Conservation (phyloP, 2,797 vertebrate species). For the Selene dorsalis region DNA sequence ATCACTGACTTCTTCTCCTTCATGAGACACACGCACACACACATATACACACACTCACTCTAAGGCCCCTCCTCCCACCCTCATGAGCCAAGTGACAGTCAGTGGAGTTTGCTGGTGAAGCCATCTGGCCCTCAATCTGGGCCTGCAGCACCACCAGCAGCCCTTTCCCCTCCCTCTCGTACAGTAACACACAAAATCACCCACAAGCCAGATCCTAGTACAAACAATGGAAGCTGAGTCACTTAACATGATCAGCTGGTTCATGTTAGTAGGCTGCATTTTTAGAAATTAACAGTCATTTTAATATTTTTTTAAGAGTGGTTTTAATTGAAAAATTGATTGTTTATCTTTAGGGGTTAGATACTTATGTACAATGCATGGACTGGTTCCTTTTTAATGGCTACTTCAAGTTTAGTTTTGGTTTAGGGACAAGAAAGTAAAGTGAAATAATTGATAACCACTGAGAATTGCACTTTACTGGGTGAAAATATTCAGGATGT, state of each 20-base stretch:
- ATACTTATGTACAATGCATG: not conserved
- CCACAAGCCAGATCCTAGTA: conserved; percentile 26
- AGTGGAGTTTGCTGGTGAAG: conserved; percentile 63
- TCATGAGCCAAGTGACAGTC: conserved; percentile 53
- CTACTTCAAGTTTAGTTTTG: not conserved
- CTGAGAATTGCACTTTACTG: not conserved
- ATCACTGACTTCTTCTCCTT: conserved; percentile 31
- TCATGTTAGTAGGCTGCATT: not conserved
- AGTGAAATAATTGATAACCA: not conserved
- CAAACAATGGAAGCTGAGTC: conserved; percentile 43
- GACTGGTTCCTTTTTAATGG: conserved; percentile 18
- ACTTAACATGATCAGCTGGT: conserved; percentile 3
- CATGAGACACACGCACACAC: conserved; percentile 32
- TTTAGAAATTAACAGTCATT: not conserved
- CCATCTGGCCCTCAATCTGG: conserved; percentile 84
- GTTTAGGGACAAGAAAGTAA: conserved; percentile 5
- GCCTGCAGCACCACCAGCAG: conserved; percentile 34
- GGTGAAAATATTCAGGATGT: conserved; percentile 19
- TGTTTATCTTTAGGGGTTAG: not conserved
- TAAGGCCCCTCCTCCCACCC: conserved; percentile 47
- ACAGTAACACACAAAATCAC: conserved; percentile 45
- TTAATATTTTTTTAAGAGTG: not conserved
- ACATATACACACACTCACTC: conserved; percentile 16
- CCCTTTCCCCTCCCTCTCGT: conserved; percentile 44
- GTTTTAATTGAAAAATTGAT: not conserved